Percentiles rank a stretch among this genome's conserved stretches.
phyloP scores from a whole-genome alignment of 2,113 vertebrate species.

The Zosterops lateralis region DNA sequence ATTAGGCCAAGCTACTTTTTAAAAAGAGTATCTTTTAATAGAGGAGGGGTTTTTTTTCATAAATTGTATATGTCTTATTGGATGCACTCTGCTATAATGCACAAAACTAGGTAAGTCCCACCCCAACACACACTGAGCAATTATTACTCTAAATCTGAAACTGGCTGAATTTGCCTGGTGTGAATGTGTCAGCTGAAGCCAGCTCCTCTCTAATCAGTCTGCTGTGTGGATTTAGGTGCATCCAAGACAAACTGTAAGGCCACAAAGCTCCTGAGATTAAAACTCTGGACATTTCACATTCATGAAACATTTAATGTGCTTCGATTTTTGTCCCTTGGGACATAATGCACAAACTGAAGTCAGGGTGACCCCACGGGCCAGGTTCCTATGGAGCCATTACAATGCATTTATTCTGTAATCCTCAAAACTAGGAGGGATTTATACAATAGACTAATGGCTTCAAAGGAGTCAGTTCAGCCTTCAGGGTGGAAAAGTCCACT shows the following conservation, averaged over 20 bases:
- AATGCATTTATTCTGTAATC: conserved; percentile 54
- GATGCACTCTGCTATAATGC: not conserved
- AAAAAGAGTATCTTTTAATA: not conserved
- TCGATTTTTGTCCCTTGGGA: conserved; percentile 47
- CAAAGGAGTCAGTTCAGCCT: conserved; percentile 18
- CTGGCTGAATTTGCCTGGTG: not conserved
- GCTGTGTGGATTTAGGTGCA: not conserved
- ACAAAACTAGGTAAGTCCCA: not conserved
- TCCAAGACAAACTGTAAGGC: not conserved
- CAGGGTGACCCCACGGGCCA: conserved; percentile 23
- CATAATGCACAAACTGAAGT: not conserved
- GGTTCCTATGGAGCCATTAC: conserved; percentile 35
- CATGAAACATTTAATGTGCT: conserved; percentile 40
- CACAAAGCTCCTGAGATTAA: not conserved
- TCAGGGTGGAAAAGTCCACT: conserved; percentile 13
- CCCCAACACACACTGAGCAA: not conserved
- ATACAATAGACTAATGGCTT: conserved; percentile 54
- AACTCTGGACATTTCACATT: conserved; percentile 32
- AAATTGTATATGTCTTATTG: not conserved
- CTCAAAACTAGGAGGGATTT: conserved; percentile 49
- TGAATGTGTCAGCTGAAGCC: not conserved
- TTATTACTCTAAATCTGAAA: not conserved
- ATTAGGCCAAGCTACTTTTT: not conserved
- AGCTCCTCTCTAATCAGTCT: not conserved
- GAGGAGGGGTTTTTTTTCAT: not conserved